Conservation (phyloP, 2,113 vertebrate species). For the Ophthalmolycus amberensis region DNA sequence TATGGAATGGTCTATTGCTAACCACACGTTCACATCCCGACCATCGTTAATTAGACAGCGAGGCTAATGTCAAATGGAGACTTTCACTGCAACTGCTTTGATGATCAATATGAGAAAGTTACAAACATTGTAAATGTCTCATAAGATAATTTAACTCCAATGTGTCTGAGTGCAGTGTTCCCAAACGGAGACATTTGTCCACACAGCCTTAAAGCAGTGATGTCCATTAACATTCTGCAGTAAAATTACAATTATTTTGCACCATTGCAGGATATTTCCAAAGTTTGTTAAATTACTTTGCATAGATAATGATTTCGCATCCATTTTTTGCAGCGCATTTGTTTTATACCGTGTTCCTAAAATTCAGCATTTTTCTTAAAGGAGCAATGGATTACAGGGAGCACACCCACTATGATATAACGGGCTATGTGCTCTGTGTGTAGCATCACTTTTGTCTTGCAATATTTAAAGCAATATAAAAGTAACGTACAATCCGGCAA, state of each 20-base stretch:
- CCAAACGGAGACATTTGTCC: conserved; percentile 12
- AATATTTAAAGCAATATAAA: conserved; percentile 6
- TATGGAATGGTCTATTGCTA: conserved; percentile 18
- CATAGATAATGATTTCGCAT: conserved; percentile 69
- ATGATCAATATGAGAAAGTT: conserved; percentile 6
- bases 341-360: conserved; percentile 12
- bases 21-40: conserved; percentile 8
- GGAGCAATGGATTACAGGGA: conserved; percentile 13
- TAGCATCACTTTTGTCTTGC: neutral
- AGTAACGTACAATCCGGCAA: neutral
- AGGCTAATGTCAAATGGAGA: conserved; percentile 14
- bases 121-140: neutral
- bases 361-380: conserved; percentile 20
- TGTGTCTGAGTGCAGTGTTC: conserved; percentile 16
- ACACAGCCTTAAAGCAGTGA: conserved; percentile 1
- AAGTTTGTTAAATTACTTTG: conserved; percentile 52
- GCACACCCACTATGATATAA: neutral
- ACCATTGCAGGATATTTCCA: conserved; percentile 41
- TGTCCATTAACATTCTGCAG: conserved; percentile 36
- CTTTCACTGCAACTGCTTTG: neutral
- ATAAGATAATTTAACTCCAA: conserved; percentile 16
- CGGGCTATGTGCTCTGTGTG: neutral
- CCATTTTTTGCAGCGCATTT: conserved; percentile 32
- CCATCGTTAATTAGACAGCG: conserved; percentile 5
- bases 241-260: conserved; percentile 52